Base-by-base conservation (phyloP, 2,797 vertebrate genomes). In the Cheirogaleus major region DNA sequence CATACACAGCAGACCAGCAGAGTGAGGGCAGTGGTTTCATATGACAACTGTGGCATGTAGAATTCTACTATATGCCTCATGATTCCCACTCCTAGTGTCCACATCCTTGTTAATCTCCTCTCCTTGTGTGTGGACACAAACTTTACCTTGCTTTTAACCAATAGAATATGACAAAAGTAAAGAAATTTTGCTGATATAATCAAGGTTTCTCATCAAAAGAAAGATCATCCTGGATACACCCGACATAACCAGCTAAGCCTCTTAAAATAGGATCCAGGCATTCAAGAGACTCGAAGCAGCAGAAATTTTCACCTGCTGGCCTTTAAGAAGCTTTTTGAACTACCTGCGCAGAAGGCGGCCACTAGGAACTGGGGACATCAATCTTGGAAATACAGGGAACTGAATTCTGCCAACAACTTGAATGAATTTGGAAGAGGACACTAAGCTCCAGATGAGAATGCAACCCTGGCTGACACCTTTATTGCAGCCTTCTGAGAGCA, bases 131-230 rank as follows among this genome's bases (percentile, higher is more conserved):
- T 17, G 73, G 27, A 27, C 7, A 81, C 59, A 86, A 70, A 61
- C 8, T 22, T 89, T 81, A 75, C 13, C 25, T 86, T 61, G 9
- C 7, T 45, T 85, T 89, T 63, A 87, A 55, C 2, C 10, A 50
- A 67, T 8, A 75, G 3, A 93, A 43, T 32, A 75, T 30, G 32
- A 22, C 4, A 80, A 50, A 92, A 45, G 12, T 70, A 89, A 69
- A 95, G 27, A 22, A 17, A 80, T 89, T 90, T 91, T 75, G 20
- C 9, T 63, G 27, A 55, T 59, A 61, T 15, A 83, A 11, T 67
- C 88, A 63, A 70, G 7, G 2, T 57, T 86, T 87, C 81, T 94
- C 35, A 43, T 72, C 4, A 41, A 79, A 87, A 76, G 8, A 23
- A 88, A 75, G 35, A 75, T 75, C 78, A 75, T 35, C 25, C 12